Conservation (phyloP, 2,888 invertebrate species). For the Cephus pulcher region DNA sequence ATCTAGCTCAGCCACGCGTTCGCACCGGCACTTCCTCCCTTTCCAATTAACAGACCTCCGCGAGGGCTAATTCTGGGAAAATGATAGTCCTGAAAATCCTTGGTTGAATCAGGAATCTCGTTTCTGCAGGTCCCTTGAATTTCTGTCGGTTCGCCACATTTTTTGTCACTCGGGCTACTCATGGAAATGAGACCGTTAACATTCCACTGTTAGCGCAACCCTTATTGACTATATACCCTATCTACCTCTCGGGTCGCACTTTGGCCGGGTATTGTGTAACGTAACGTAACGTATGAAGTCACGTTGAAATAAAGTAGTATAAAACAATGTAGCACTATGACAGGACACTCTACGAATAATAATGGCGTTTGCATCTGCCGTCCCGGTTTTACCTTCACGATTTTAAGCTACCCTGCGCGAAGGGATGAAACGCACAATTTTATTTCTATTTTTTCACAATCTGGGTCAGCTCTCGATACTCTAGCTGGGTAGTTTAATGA, state of each 20-base stretch:
- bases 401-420: neutral
- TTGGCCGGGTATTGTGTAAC: neutral
- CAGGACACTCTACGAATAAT: neutral
- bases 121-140: neutral
- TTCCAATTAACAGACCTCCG: neutral
- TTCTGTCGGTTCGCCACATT: no score
- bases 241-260: neutral
- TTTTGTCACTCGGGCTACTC: neutral
- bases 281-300: neutral
- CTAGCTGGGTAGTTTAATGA: constrained; percentile 45
- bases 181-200: neutral
- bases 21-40: neutral
- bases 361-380: neutral
- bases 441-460: neutral
- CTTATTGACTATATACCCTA: neutral
- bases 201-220: neutral
- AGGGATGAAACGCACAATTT: neutral
- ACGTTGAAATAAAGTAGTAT: neutral
- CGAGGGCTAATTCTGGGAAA: neutral
- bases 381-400: neutral
- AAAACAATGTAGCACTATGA: neutral
- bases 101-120: neutral
- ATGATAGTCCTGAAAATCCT: neutral
- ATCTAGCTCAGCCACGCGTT: no score
- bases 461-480: constrained; percentile 12